A percentile compares a stretch with the other conserved stretches of the same genome.
phyloP scores from a whole-genome alignment of 2,797 vertebrate species.

The Gymnoscopelus microlampas region DNA sequence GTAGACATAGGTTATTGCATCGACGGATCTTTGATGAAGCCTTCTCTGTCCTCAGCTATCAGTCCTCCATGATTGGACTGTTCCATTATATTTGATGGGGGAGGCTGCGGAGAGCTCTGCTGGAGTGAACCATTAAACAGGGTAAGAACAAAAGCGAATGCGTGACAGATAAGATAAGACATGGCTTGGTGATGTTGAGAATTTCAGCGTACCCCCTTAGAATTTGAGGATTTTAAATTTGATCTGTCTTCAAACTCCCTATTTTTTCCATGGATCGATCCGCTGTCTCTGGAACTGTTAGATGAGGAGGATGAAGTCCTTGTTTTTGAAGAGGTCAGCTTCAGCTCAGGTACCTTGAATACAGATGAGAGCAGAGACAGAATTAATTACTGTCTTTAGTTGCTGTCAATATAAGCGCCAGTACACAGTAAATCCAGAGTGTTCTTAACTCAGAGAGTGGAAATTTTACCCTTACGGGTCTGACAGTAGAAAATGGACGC shows the following conservation, averaged over 20 bases:
- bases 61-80: constrained; percentile 33
- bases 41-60: constrained; percentile 1
- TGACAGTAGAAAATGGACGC: no score
- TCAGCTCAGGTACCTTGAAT: constrained; percentile 21
- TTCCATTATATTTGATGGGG: constrained; percentile 4
- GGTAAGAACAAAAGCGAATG: constrained; percentile 2
- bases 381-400: neutral
- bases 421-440: no score
- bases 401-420: neutral
- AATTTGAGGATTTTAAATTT: constrained; percentile 8
- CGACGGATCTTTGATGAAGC: constrained; percentile 8
- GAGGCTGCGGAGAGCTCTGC: constrained; percentile 41
- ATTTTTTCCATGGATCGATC: constrained; percentile 18
- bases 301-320: constrained; percentile 40
- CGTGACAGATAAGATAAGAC: neutral
- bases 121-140: constrained; percentile 9
- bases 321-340: constrained; percentile 29
- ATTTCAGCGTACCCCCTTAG: neutral
- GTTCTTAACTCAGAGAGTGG: no score
- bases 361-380: constrained; percentile 31
- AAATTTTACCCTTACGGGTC: no score
- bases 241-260: constrained; percentile 38
- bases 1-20: neutral
- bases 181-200: neutral
- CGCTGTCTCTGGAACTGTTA: neutral